Evolutionary conservation across 2,113 vertebrate species (phyloP).

Genomic region (Castor canadensis): DNA sequence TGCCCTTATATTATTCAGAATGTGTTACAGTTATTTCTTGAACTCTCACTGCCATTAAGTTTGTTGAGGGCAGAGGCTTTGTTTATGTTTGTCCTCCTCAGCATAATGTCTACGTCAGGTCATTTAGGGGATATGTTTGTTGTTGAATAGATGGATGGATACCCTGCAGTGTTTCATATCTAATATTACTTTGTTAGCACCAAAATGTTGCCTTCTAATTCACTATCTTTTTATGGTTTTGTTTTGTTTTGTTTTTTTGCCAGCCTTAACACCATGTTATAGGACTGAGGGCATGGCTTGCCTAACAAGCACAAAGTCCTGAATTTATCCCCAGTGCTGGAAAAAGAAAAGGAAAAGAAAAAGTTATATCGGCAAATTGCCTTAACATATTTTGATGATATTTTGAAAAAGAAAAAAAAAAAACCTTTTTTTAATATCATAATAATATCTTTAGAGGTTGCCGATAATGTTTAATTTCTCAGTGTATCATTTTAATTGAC

Average conservation of each 20-base stretch:
- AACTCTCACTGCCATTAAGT: not conserved
- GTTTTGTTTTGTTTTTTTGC: too few relatives aligned
- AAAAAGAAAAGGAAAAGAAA: too few relatives aligned
- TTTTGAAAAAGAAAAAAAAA: constrained; percentile 35
- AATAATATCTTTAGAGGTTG: not conserved
- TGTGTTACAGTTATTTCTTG: not conserved
- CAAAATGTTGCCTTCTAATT: not conserved
- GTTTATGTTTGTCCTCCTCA: not conserved
- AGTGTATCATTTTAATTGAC: not conserved
- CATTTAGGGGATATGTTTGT: not conserved
- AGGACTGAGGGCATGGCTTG: too few relatives aligned
- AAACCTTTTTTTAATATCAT: not conserved
- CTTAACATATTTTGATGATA: not conserved
- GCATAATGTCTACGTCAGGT: not conserved
- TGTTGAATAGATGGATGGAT: not conserved
- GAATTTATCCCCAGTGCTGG: not conserved
- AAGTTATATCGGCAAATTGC: not conserved
- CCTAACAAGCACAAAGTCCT: too few relatives aligned
- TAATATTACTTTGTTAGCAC: not conserved
- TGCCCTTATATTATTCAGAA: not conserved
- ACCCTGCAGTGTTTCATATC: not conserved
- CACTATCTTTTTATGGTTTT: not conserved
- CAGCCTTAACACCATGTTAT: not conserved
- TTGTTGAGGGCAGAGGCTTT: not conserved
- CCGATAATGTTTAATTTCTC: constrained; percentile 14